phyloP scores from a whole-genome alignment of 2,113 vertebrate genomes.

The Engystomops pustulosus region DNA sequence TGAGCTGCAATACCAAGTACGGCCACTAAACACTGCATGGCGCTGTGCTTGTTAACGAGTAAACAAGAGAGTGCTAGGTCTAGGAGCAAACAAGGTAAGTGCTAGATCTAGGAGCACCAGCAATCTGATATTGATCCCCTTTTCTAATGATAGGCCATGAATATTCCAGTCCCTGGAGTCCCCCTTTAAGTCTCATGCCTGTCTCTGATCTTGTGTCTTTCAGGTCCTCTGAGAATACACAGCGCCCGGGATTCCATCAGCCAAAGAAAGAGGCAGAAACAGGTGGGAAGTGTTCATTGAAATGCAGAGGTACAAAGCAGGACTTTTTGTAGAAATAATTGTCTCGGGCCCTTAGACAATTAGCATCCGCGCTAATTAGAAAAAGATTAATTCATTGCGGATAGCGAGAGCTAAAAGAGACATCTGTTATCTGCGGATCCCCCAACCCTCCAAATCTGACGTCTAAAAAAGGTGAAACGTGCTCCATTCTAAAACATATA shows the following conservation, averaged over 20 bases:
- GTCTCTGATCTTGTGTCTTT: not conserved
- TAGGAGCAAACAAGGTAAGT: too few relatives aligned
- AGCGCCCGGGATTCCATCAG: conserved; percentile 34
- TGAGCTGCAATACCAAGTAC: too few relatives aligned
- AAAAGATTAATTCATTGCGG: conserved; percentile 59
- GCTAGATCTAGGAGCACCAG: too few relatives aligned
- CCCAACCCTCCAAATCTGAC: conserved; percentile 11
- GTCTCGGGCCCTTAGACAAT: conserved; percentile 60
- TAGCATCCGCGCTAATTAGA: conserved; percentile 59
- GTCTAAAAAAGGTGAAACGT: conserved; percentile 46
- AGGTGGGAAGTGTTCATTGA: conserved; percentile 55
- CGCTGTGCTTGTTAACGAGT: too few relatives aligned
- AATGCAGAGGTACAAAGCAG: conserved; percentile 47
- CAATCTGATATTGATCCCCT: too few relatives aligned
- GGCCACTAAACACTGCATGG: too few relatives aligned
- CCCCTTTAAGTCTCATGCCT: not conserved
- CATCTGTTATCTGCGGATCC: conserved; percentile 59
- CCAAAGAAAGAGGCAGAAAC: conserved; percentile 25
- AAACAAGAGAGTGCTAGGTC: too few relatives aligned
- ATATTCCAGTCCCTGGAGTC: too few relatives aligned
- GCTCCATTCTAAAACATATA: conserved; percentile 61
- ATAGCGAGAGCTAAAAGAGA: conserved; percentile 57
- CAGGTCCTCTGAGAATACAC: conserved; percentile 18
- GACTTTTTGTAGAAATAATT: conserved; percentile 57
- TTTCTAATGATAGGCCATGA: too few relatives aligned